phyloP scores from a whole-genome alignment of 2,888 invertebrate species.

The Papilio elwesi region DNA sequence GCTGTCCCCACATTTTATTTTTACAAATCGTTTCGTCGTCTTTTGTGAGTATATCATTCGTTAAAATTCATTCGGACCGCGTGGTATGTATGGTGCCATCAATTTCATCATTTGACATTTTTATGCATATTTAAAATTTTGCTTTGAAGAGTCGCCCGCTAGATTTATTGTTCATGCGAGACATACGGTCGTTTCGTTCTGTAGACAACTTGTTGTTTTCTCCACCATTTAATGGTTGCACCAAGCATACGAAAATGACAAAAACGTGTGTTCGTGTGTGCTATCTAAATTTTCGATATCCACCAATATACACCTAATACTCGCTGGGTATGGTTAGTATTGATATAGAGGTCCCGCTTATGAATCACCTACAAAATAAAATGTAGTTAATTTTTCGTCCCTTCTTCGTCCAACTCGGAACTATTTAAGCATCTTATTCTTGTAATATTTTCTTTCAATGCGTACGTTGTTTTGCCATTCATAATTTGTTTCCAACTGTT shows the following conservation, averaged over 20 bases:
- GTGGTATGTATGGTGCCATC: slow-evolving; percentile 64
- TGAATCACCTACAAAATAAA: no score
- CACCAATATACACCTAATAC: no score
- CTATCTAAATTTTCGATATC: neutral
- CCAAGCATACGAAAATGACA: neutral
- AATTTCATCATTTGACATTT: slow-evolving; percentile 78
- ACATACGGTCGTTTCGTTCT: slow-evolving; percentile 55
- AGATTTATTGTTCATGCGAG: slow-evolving; percentile 66
- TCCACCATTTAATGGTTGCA: neutral
- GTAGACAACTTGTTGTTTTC: slow-evolving; percentile 18
- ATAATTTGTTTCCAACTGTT: no score
- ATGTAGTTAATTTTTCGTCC: no score
- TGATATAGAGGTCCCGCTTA: no score
- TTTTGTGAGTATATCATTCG: slow-evolving; percentile 70
- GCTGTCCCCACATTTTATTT: slow-evolving; percentile 73
- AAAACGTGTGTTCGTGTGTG: neutral
- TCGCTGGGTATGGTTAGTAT: no score
- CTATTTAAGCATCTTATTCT: no score
- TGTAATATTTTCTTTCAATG: no score
- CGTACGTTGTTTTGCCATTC: no score
- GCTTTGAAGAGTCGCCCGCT: slow-evolving; percentile 74
- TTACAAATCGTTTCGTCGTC: slow-evolving; percentile 73
- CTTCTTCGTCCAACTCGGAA: no score
- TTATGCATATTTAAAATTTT: slow-evolving; percentile 81
- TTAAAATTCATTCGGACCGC: slow-evolving; percentile 65